Conservation (phyloP, 2,888 invertebrate genomes). For the Thymelicus sylvestris region DNA sequence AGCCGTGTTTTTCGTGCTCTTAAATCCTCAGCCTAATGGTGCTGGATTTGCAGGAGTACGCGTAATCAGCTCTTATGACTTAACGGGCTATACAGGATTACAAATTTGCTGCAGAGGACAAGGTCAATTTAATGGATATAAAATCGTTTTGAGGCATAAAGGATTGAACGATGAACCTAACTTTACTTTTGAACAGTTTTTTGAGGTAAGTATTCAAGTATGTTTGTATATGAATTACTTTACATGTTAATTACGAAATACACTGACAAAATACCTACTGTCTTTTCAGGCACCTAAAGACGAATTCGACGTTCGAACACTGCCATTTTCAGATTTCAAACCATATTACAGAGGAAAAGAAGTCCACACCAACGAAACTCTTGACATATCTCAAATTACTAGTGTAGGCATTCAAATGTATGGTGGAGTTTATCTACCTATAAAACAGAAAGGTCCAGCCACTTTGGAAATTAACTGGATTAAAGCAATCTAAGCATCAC, state of each 20-base stretch:
- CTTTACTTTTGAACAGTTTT: slow-evolving; percentile 86
- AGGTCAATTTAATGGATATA: slow-evolving; percentile 84
- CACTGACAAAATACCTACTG: too few relatives aligned
- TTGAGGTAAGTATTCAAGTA: slow-evolving; percentile 70
- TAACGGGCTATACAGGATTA: slow-evolving; percentile 76
- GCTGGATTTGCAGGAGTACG: slow-evolving; percentile 88
- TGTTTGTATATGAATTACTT: slow-evolving; percentile 39
- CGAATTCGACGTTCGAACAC: slow-evolving; percentile 77
- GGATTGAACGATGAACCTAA: slow-evolving; percentile 83
- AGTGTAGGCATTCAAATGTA: slow-evolving; percentile 87
- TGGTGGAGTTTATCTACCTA: slow-evolving; percentile 86
- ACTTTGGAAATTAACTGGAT: slow-evolving; percentile 87
- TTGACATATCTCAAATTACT: slow-evolving; percentile 84
- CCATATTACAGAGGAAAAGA: slow-evolving; percentile 86
- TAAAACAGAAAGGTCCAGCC: slow-evolving; percentile 87
- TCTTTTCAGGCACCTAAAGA: slow-evolving; percentile 78
- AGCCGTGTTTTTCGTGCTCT: slow-evolving; percentile 86
- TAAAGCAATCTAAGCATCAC: slow-evolving; percentile 61
- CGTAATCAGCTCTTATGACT: slow-evolving; percentile 74
- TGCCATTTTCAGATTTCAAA: slow-evolving; percentile 85
- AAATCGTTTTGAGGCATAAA: slow-evolving; percentile 85
- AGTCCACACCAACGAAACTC: slow-evolving; percentile 82
- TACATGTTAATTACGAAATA: too few relatives aligned
- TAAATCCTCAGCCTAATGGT: slow-evolving; percentile 88
- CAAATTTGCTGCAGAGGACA: slow-evolving; percentile 84